Conservation (phyloP, 1,140 invertebrate species). For the Drosophila ohnishii region DNA sequence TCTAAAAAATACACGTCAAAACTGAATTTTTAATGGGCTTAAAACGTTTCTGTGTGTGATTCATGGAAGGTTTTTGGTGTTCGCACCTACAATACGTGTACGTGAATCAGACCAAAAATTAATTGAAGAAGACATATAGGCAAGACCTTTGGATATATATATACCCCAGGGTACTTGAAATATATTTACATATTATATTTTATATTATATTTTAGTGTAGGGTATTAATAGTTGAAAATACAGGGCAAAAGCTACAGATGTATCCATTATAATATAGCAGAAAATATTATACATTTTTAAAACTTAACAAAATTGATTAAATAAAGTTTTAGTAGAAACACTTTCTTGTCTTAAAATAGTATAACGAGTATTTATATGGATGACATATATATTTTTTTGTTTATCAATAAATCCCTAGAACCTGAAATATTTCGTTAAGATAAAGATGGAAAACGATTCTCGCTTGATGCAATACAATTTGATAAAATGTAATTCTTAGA, state of each 20-base stretch:
- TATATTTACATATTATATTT: neutral
- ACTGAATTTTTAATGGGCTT: conserved; percentile 33
- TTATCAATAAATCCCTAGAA: conserved; percentile 11
- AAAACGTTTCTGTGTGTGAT: conserved; percentile 9
- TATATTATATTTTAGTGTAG: neutral
- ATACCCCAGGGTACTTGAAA: conserved; percentile 3
- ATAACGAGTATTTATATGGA: neutral
- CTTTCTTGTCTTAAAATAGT: neutral
- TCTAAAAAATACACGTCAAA: conserved; percentile 26
- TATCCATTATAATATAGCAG: neutral
- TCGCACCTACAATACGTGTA: conserved; percentile 15
- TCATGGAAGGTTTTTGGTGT: conserved; percentile 22
- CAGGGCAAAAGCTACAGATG: neutral
- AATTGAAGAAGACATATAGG: conserved; percentile 4
- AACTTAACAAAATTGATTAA: neutral
- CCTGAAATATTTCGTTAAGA: conserved; percentile 4
- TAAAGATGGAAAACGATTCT: neutral
- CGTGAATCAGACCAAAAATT: conserved; percentile 31
- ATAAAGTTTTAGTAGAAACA: neutral
- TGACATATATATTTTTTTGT: conserved; percentile 4
- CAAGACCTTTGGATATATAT: neutral
- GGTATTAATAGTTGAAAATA: neutral
- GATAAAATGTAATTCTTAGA: conserved; percentile 10
- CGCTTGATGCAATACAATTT: conserved; percentile 6
- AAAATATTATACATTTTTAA: neutral